Base-by-base conservation (phyloP, 1,140 invertebrate species). In the Drosophila sulfurigaster region DNA sequence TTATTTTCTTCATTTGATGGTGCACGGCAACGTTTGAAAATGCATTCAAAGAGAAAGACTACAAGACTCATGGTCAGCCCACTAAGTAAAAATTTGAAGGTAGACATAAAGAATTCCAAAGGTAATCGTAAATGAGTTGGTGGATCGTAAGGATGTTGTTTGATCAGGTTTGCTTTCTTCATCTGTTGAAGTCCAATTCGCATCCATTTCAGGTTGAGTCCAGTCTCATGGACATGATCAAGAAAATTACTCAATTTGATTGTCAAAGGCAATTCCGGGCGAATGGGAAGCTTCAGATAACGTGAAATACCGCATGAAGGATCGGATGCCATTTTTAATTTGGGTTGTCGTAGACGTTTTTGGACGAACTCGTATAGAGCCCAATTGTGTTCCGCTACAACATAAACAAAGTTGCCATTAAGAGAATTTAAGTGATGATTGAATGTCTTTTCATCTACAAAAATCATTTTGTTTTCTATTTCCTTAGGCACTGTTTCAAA, bases 371-470 rank as follows among this genome's bases (percentile, higher is more conserved):
- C 16, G 2, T 45, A 28, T 35, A 20, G 8, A 1, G 2, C 1
- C 58, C 58, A 70, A n/a, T 35, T 28, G 16, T 56, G n/a, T 1
- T 7, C 35, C 4, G 20, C 13, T 1, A 41, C 46, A 16, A 70
- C 30, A 46, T 70, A 70, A 8, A 48, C 58, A 32, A 38, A 70
- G n/a, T 41, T 63, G 28, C 63, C 49, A 15, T 70, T 56, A 2
- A 63, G n/a, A 16, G 1, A 10, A 6, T 16, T 5, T 2, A 70
- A 13, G 43, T 70, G 67, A 1, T 46, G 4, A 32, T 41, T 1
- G 4, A 6, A 10, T 5, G 20, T 52, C 3, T 41, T 2, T 10
- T 5, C 5, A 25, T 59, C 56, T 1, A 70, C 7, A 28, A 58
- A 45, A 1, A 43, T n/a, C 10, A 58, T 25, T 0, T 35, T 48